Conservation (phyloP, 2,888 invertebrate genomes). For the Ditula angustiorana region DNA sequence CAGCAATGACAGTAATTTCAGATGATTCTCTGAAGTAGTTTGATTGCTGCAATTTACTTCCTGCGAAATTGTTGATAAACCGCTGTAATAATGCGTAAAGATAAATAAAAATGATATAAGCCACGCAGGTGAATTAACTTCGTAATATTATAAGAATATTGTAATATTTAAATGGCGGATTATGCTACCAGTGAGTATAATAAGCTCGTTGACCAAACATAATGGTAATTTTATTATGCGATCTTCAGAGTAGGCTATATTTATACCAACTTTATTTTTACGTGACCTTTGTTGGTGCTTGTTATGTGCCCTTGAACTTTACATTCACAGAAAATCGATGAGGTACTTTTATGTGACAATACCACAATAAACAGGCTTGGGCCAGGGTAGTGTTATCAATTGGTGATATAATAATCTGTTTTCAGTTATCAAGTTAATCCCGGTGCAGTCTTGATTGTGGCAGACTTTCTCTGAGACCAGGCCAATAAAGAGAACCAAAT, state of each 20-base stretch:
- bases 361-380: slow-evolving; percentile 53
- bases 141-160: background rate
- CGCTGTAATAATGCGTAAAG: slow-evolving; percentile 21
- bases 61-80: slow-evolving; percentile 30
- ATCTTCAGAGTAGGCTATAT: slow-evolving; percentile 36
- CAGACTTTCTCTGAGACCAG: slow-evolving; percentile 44
- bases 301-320: slow-evolving; percentile 28
- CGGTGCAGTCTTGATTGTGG: slow-evolving; percentile 44
- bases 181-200: slow-evolving; percentile 14
- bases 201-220: slow-evolving; percentile 36
- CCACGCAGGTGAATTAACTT: slow-evolving; percentile 14
- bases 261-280: slow-evolving; percentile 41
- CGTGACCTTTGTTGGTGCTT: slow-evolving; percentile 38
- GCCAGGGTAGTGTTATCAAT: slow-evolving; percentile 47
- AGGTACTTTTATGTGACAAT: slow-evolving; percentile 44
- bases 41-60: slow-evolving; percentile 13
- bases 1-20: too few species aligned
- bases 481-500: slow-evolving; percentile 51
- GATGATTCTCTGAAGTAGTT: slow-evolving; percentile 7
- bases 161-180: background rate
- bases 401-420: slow-evolving; percentile 50
- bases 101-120: slow-evolving; percentile 13
- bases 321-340: background rate
- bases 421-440: slow-evolving; percentile 49
- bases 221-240: slow-evolving; percentile 44